phyloP scores from a whole-genome alignment of 2,888 invertebrate species.

The Thysanoteuthis rhombus region DNA sequence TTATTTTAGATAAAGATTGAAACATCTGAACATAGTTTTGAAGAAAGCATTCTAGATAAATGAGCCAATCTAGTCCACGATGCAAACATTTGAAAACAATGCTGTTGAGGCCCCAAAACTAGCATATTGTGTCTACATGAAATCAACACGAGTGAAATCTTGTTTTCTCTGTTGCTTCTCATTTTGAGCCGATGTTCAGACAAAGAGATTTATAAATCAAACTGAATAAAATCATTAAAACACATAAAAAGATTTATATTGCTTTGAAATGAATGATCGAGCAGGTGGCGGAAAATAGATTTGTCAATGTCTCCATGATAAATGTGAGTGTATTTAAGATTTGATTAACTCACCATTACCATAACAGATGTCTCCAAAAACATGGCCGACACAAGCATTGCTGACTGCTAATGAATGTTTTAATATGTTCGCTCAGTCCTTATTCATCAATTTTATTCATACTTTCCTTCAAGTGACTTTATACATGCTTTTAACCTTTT shows the following conservation, averaged over 20 bases:
- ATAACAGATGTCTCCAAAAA: not conserved
- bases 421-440: not conserved
- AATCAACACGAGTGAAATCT: not conserved
- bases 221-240: not conserved
- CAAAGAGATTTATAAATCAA: constrained; percentile 12
- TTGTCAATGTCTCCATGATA: constrained; percentile 12
- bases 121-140: not conserved
- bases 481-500: not conserved
- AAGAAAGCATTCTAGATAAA: not conserved
- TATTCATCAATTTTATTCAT: not conserved
- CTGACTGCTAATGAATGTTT: constrained; percentile 1
- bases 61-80: not conserved
- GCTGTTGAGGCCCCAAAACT: not conserved
- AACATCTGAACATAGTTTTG: no score
- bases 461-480: not conserved
- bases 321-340: not conserved
- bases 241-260: constrained; percentile 12
- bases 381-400: not conserved
- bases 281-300: not conserved
- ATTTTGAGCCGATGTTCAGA: not conserved
- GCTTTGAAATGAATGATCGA: constrained; percentile 12
- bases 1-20: no score
- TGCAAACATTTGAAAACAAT: not conserved
- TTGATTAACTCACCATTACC: not conserved
- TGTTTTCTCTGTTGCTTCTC: not conserved